Evolutionary conservation across 2,113 vertebrate species (phyloP), one percentile per base, ranked within the genome.

Genomic region (Alligator sinensis): DNA sequence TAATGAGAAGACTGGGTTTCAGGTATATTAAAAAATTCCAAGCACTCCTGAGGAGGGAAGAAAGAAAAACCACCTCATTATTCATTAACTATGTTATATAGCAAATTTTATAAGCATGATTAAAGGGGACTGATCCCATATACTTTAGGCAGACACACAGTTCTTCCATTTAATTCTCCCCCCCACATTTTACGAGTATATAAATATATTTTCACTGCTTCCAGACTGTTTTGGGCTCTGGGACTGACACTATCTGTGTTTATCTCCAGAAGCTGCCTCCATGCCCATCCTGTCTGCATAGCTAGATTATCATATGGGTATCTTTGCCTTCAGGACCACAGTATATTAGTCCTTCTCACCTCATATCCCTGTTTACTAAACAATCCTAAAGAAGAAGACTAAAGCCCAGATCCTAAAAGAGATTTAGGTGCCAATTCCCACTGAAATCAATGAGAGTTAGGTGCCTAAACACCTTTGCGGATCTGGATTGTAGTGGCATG

Each of bases 11-110:
- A 99, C 87, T 99, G 98, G 5, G 99, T 99, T 94, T 99, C 99
- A 10, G 99, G 99, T 91, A 99, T 99, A 92, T 99, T 99, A 98
- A 99, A 99, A 97, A 99, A 99, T 93, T 99, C 99, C 91, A 99
- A 96, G 87, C 99, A 99, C 83, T 99, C 99, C 99, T 99, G 92
- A 95, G 80, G 93, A 86, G 47, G 77, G 80, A 88, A 95, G 80
- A 77, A 96, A 93, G 38, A 81, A 55, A 76, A 84, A 94, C 62
- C 6, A 91, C 27, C 16, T 28, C 79, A 15, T 86, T 84, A 86
- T 11, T 55, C 91, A 64, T 75, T 75, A 64, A 6, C 16, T 89
- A 62, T 25, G 38, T 81, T 18, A 4, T 87, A 88, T 19, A 74
- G 47, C 47, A 47, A 47, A 47, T 47, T 47, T 47, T 47, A 47